Base-by-base conservation (phyloP, 2,888 invertebrate species). In the Xiphydria camelus region DNA sequence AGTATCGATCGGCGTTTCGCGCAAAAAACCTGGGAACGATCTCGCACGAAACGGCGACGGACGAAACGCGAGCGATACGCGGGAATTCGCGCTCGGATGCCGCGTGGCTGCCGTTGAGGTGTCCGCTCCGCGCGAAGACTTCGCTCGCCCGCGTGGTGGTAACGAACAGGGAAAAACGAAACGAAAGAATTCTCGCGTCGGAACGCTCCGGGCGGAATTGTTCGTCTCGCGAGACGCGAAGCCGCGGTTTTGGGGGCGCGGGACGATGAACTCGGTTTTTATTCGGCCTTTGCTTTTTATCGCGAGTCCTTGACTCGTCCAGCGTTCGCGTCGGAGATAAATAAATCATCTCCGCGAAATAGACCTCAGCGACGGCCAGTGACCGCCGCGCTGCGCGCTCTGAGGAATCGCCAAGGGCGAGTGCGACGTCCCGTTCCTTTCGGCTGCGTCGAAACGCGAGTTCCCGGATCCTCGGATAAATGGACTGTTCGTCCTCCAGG, bases 201-300 rank as follows among this genome's bases (percentile, higher is more conserved):
- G 10, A 3, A 2, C 2, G 10, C 0, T n/a, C 1, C 10, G 6
- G 6, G 0, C 10, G 26, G 10, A 10, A 4, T 1, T 5, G 1
- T 0, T 26, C 3, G 10, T n/a, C 10, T n/a, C 6, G 0, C 26
- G 9, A 26, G 26, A 12, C 2, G n/a, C 3, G 23, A 23, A n/a
- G n/a, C n/a, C n/a, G n/a, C 2, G 9, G 2, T 23, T 2, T 23
- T 23, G 2, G 2, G 23, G n/a, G 23, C 23, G n/a, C 12, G 31
- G 55, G 45, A 53, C 60, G 35, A n/a, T 57, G 55, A 57, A 48
- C 45, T 37, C 34, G 10, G 9, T 41, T 40, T 41, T 41, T 41
- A 25, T 3, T 4, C 15, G 4, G 6, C 38, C 29, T 41, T 42
- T 52, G 47, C 49, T 52, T 45, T 40, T 34, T 20, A 22, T 32